Evolutionary conservation across 2,888 invertebrate species (phyloP), one percentile per base, ranked within the genome.

Genomic region (Arrhopalites spinosus): DNA sequence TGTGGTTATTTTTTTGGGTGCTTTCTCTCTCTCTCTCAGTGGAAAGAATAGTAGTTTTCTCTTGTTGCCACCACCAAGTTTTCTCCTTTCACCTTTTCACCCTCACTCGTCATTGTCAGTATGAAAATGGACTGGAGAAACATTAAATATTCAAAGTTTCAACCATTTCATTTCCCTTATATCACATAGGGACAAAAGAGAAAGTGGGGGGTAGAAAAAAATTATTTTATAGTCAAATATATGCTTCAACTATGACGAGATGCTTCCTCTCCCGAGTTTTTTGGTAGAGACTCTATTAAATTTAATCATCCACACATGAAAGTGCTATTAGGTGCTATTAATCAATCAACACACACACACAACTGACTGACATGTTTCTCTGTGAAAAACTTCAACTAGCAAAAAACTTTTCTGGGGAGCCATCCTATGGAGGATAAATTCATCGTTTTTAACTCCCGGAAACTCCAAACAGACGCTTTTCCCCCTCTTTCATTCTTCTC

Each of bases 101-200:
- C 50, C 69, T 30, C 69, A 53, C 69, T 70, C 70, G 70, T 70
- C 70, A 70, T 70, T 70, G 70, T 70, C 70, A 70, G 30, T 59
- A 36, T 36, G 69, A 56, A 70, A 70, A 70, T 70, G 59, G 70
- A 70, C 70, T 59, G 30, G n/a, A n/a, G n/a, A 56, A 59, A 30
- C 70, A 70, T 70, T 70, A 70, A 70, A 70, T 70, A 70, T 70
- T 53, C 70, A 70, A 70, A 70, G 56, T 56, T 56, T 53, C 45
- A 43, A 45, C 66, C 13, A 43, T 20, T 23, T 66, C 45, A n/a
- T 36, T 36, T n/a, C 61, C 11, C 13, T 1, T 56, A 56, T n/a
- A 8, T 23, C 61, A 25, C 36, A 36, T 36, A 36, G 11, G 5
- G 5, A 36, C 36, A 36, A 36, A 23, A 66, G 45, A 45, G 66